Evolutionary conservation across 2,888 invertebrate genomes (phyloP).

Genomic region (Cantharis nigra): DNA sequence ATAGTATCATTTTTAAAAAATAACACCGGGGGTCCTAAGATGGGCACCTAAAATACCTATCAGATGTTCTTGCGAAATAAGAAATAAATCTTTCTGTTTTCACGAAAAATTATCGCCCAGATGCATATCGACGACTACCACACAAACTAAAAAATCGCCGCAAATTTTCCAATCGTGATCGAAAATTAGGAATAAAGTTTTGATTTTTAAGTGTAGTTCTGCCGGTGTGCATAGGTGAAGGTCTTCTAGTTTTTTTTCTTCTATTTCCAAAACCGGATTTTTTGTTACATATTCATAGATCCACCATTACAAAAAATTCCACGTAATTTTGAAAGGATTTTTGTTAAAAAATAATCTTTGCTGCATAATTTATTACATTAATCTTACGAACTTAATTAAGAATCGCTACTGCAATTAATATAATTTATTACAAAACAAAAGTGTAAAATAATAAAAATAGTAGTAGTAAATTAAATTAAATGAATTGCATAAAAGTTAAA

Average conservation of each 20-base stretch:
- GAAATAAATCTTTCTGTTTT: background rate
- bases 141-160: background rate
- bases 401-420: background rate
- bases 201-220: constrained; percentile 16
- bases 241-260: constrained; percentile 35
- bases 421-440: background rate
- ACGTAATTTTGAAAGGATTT: constrained; percentile 37
- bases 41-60: background rate
- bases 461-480: constrained; percentile 2
- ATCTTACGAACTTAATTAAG: background rate
- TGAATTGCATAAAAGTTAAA: constrained; percentile 7
- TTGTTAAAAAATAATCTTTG: constrained; percentile 15
- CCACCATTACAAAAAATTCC: constrained; percentile 25
- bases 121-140: constrained; percentile 37
- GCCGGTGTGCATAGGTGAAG: constrained; percentile 42
- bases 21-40: background rate
- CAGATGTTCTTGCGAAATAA: background rate
- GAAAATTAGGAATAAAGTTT: background rate
- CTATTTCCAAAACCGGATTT: constrained; percentile 40
- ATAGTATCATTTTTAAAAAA: constrained; percentile 6
- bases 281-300: constrained; percentile 45
- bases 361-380: background rate
- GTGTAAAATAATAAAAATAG: background rate
- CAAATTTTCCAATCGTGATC: background rate
- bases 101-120: constrained; percentile 22